phyloP scores from a whole-genome alignment of 2,113 vertebrate species.

The Catharus fuscescens region DNA sequence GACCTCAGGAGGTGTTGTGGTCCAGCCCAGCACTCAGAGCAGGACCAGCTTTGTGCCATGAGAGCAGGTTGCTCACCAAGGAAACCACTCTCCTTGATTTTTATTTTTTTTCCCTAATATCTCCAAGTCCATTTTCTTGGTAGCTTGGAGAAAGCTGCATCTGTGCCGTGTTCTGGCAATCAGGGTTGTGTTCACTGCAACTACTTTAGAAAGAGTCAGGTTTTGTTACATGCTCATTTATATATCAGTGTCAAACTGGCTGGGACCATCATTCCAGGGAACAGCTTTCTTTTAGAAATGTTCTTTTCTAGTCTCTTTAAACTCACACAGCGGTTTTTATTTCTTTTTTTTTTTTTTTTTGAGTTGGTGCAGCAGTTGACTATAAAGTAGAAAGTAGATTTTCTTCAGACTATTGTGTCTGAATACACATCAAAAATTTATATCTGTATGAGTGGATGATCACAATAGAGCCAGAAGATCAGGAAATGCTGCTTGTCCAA shows the following conservation, averaged over 20 bases:
- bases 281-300: not conserved
- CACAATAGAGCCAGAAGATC: not conserved
- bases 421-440: not conserved
- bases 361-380: not conserved
- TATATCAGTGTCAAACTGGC: not conserved
- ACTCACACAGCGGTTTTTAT: not conserved
- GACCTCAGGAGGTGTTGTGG: not conserved
- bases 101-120: not conserved
- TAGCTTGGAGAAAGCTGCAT: not conserved
- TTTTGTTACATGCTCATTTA: not conserved
- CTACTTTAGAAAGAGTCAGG: not conserved
- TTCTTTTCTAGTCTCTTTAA: not conserved
- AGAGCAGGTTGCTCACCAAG: not conserved
- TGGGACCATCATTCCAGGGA: not conserved
- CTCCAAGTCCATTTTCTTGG: not conserved
- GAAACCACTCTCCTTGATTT: accelerated
- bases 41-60: not conserved
- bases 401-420: not conserved
- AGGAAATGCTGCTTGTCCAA: not conserved
- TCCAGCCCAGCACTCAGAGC: accelerated
- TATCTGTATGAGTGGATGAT: not conserved
- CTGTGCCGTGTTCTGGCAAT: not conserved
- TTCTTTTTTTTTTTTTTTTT: not conserved
- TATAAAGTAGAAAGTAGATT: not conserved
- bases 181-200: not conserved